Percentiles rank a stretch among this genome's conserved stretches.
Conservation (phyloP, 1,140 invertebrate genomes). For the Acromyrmex heyeri region DNA sequence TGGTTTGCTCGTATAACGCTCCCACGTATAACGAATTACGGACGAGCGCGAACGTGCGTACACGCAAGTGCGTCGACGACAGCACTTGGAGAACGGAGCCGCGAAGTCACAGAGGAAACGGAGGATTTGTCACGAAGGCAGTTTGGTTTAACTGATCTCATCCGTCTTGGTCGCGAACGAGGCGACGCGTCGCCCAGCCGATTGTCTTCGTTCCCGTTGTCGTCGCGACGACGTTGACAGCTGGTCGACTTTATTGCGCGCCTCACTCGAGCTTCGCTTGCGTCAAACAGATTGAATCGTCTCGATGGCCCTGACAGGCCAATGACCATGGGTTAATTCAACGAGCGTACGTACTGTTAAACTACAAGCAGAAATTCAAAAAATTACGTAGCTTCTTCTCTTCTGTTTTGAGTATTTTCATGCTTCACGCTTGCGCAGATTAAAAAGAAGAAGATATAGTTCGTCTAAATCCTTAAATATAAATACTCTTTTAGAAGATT, state of each 20-base stretch:
- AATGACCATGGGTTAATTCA: conserved; percentile 54
- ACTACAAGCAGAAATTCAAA: not conserved
- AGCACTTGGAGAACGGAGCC: conserved; percentile 20
- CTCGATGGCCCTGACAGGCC: conserved; percentile 53
- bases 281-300: conserved; percentile 65
- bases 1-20: conserved; percentile 12
- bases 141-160: conserved; percentile 86
- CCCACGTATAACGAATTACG: conserved; percentile 66
- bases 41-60: conserved; percentile 34
- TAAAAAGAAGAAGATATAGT: not conserved
- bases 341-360: not conserved
- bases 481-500: not conserved
- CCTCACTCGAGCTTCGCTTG: conserved; percentile 29
- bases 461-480: not conserved
- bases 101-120: conserved; percentile 82
- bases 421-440: not conserved
- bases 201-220: conserved; percentile 66
- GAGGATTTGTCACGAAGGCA: conserved; percentile 85
- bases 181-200: conserved; percentile 70
- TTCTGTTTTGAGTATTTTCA: not conserved
- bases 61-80: conserved; percentile 67
- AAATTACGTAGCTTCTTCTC: not conserved
- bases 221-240: conserved; percentile 62
- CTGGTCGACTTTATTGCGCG: conserved; percentile 48
- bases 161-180: conserved; percentile 83